Conservation (phyloP, 2,888 invertebrate species). For the Pherbina coryleti region DNA sequence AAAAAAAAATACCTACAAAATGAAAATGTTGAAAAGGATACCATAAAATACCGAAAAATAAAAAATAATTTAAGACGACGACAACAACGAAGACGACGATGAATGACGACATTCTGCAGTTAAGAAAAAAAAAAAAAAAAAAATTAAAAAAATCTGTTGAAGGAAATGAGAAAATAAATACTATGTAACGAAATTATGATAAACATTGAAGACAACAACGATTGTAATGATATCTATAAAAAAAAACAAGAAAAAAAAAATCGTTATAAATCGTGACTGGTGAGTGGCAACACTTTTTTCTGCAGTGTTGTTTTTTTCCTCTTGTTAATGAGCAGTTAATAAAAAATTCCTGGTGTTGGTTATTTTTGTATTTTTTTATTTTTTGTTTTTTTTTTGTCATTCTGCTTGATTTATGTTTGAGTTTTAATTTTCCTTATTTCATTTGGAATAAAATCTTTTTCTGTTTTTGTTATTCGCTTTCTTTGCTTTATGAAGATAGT, state of each 20-base stretch:
- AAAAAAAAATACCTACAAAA: not conserved
- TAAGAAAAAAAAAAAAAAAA: not conserved
- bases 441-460: slow-evolving; percentile 26
- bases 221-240: not conserved
- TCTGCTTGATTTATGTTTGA: slow-evolving; percentile 49
- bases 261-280: not conserved
- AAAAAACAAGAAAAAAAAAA: not conserved
- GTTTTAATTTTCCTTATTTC: slow-evolving; percentile 44
- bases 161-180: not conserved
- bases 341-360: no score
- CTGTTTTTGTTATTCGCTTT: slow-evolving; percentile 16
- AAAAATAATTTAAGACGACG: not conserved
- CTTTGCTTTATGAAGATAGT: slow-evolving; percentile 9
- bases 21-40: not conserved
- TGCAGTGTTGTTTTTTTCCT: slow-evolving; percentile 21
- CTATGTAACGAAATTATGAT: not conserved
- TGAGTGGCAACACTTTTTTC: not conserved
- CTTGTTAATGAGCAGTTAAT: slow-evolving; percentile 17
- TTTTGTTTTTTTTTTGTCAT: slow-evolving; percentile 32
- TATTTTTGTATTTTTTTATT: slow-evolving; percentile 39
- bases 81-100: not conserved
- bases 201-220: slow-evolving; percentile 7
- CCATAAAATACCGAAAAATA: not conserved
- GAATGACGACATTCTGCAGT: not conserved
- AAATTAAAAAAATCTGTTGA: not conserved